Percentiles rank a stretch among this genome's conserved stretches.
Evolutionary conservation across 2,888 invertebrate species (phyloP).

Genomic region (Polydrusus pterygomalis): DNA sequence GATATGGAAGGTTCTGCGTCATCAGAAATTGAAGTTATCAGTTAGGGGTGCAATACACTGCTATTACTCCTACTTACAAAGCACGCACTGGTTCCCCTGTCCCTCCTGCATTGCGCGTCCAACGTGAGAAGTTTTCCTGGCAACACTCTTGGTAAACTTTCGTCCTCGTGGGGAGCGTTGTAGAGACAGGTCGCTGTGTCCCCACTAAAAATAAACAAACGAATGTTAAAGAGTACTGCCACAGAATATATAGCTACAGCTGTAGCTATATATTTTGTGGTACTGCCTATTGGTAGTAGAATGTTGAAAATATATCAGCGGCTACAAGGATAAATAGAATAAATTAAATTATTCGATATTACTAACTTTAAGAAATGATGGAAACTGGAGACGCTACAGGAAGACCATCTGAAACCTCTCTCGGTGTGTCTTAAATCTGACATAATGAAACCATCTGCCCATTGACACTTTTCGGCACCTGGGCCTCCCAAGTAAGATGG

Average conservation of each 20-base stretch:
- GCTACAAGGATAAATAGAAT: too few species aligned
- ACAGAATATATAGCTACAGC: too few species aligned
- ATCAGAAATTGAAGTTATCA: too few species aligned
- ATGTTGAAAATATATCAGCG: too few species aligned
- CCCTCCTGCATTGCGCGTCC: slow-evolving; percentile 94
- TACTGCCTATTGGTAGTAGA: too few species aligned
- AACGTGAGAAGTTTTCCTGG: slow-evolving; percentile 92
- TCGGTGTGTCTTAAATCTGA: slow-evolving; percentile 95
- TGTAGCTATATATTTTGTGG: too few species aligned
- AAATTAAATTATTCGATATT: too few species aligned
- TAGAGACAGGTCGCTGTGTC: slow-evolving; percentile 95
- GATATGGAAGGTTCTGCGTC: too few species aligned
- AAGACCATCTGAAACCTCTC: slow-evolving; percentile 95
- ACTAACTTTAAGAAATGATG: slow-evolving; percentile 95
- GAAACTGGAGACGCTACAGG: slow-evolving; percentile 94
- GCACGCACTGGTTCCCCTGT: slow-evolving; percentile 83
- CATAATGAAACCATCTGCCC: slow-evolving; percentile 98
- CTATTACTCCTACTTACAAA: slow-evolving; percentile 75
- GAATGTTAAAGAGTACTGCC: too few species aligned
- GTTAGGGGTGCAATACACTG: too few species aligned
- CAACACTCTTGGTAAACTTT: slow-evolving; percentile 89
- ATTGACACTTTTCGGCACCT: slow-evolving; percentile 94
- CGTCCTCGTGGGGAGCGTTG: slow-evolving; percentile 95
- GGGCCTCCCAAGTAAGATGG: slow-evolving; percentile 96
- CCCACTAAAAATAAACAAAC: slow-evolving; percentile 77